These are phyloP conservation scores for Furnarius figulus DNA, from an alignment of 2,113 vertebrate species.

Conservation along the genomic window DNA sequence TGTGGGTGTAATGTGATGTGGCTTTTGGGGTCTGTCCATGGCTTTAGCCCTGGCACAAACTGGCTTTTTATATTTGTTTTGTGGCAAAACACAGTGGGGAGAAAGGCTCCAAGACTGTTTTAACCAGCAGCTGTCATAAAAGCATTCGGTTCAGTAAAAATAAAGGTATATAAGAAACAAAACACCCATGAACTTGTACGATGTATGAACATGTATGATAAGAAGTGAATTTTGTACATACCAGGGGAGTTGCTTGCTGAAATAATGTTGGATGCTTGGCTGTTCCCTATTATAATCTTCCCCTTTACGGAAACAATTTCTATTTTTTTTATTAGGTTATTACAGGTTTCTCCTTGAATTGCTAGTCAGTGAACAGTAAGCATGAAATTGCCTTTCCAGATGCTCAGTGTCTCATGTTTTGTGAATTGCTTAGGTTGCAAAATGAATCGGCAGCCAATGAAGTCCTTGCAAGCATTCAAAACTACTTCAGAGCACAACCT, in stretches of 20 bases:
- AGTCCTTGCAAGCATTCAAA: conserved; percentile 80
- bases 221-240: background rate
- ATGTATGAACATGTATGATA: background rate
- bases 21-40: background rate
- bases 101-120: background rate
- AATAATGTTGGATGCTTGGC: background rate
- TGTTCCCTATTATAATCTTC: background rate
- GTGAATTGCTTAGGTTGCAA: conserved; percentile 78
- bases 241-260: background rate
- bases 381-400: conserved; percentile 13
- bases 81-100: background rate
- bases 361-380: background rate
- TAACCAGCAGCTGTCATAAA: background rate
- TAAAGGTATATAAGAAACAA: background rate
- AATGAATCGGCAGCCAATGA: conserved; percentile 78
- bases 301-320: background rate
- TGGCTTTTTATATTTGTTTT: background rate
- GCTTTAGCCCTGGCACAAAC: background rate
- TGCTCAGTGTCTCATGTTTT: conserved; percentile 73
- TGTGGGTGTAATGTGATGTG: background rate
- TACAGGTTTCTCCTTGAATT: background rate
- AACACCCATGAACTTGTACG: background rate
- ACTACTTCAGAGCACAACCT: conserved; percentile 84
- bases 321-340: background rate
- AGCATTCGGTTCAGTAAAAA: background rate